Evolutionary conservation across 2,797 vertebrate species (phyloP), one percentile per base, ranked within the genome.

Genomic region (Poeciliopsis infans): DNA sequence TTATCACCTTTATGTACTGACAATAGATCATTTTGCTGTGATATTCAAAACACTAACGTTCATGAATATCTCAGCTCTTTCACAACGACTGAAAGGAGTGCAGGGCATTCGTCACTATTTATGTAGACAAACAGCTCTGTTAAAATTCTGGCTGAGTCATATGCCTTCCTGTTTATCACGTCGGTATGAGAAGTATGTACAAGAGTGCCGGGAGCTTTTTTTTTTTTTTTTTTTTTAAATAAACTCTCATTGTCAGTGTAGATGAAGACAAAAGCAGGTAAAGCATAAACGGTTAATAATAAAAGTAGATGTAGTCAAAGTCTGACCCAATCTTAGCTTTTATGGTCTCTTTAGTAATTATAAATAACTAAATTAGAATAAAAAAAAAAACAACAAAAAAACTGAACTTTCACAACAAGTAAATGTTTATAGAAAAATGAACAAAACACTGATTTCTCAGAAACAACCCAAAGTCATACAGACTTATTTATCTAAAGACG

Each of bases 251-350:
- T 49, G 72, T 78, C 77, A 39, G 0, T 6, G 31, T 57, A 31
- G 45, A 18, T 28, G 39, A 76, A 85, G 82, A 72, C 59, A 39
- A 70, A 39, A 49, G 25, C 47, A 68, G 25, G 18, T 23, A 49
- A 55, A 71, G 47, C 31, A 13, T 69, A 13, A 87, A 70, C 25
- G 0, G 1, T 43, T 25, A n/a, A 45, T n/a, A 68, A 25, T 66
- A 20, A 39, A 11, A 11, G 11, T 7, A 41, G 64, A 41, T 43
- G 20, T 68, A 68, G 39, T 68, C 20, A 41, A 68, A 41, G 20
- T 41, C 20, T 68, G 1, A 13, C 64, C 36, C 7, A 39, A 5
- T 66, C 11, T 25, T 11, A 39, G 20, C 36, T 39, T 39, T 20
- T 3, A 2, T 36, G 5, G 36, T 66, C 8, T 18, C 3, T 23